Base-by-base conservation (phyloP, 2,888 invertebrate genomes). In the Malthinus flaveolus region DNA sequence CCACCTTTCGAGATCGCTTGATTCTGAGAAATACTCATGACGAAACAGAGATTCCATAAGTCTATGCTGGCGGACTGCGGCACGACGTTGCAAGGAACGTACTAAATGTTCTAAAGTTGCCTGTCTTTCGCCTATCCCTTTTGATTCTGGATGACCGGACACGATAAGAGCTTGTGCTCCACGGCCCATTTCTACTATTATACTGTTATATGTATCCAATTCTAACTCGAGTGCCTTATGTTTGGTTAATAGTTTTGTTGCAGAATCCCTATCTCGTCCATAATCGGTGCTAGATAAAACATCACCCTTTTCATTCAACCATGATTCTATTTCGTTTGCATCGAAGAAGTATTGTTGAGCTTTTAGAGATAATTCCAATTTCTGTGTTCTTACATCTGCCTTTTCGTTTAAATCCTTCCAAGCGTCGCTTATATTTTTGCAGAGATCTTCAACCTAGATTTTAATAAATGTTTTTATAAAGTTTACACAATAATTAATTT, bases 151-250 rank as follows among this genome's bases (percentile, higher is more conserved):
- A 79, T 95, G 94, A 7, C 90, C 88, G 3, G 87, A 83, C 61
- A 87, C 80, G 1, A 93, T 87, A 88, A 97, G 90, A 1, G 87
- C 83, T 33, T 88, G 84, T 1, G 95, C 95, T 57, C 88, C 90
- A 73, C 90, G 88, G 1, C 95, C 91, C 90, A 97, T 96, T 83
- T 96, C 95, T 1, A 89, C 88, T 31, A 97, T 91, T 49, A 95
- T 91, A 7, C 92, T 93, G 59, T 88, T 89, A 80, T 97, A 96
- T 0, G 95, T 93, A 74, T 95, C 95, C 66, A 96, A 81, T 74
- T 95, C 95, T 7, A 95, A 80, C 71, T 95, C 95, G 37, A 96
- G 84, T 1, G 93, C 93, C 90, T 97, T 97, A 76, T 98, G 97
- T 75, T 95, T 93, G 0, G 97, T 95, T 11, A 98, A 82, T 39